phyloP scores from a whole-genome alignment of 2,888 invertebrate species.

The Trissolcus brochymenae region DNA sequence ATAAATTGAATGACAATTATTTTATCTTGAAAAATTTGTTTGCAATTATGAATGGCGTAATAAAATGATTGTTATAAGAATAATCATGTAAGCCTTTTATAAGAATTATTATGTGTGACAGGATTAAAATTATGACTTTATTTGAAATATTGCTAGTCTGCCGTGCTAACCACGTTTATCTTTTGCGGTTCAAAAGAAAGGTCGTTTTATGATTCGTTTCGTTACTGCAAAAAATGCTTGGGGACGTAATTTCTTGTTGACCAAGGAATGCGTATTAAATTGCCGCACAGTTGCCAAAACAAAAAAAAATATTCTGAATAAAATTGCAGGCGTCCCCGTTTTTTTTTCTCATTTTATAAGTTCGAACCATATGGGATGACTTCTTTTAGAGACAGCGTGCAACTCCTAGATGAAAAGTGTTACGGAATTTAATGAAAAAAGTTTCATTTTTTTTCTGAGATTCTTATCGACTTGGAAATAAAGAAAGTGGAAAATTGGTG shows the following conservation, averaged over 20 bases:
- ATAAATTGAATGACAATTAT: neutral
- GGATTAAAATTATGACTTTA: constrained; percentile 53
- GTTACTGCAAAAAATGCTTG: constrained; percentile 19
- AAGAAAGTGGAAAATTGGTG: constrained; percentile 1
- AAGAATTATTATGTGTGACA: too few relatives aligned
- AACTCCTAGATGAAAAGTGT: too few relatives aligned
- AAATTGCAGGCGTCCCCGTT: neutral
- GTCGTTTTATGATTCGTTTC: constrained; percentile 6
- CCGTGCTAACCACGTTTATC: neutral
- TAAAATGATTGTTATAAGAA: too few relatives aligned
- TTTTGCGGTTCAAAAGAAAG: constrained; percentile 3
- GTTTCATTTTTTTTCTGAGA: too few relatives aligned
- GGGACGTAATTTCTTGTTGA: constrained; percentile 36
- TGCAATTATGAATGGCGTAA: constrained; percentile 1
- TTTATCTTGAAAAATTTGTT: neutral
- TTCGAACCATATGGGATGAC: too few relatives aligned
- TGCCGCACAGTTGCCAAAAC: constrained; percentile 28
- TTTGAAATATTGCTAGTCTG: constrained; percentile 24
- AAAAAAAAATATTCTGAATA: constrained; percentile 8
- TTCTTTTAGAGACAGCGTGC: too few relatives aligned
- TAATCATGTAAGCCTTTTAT: too few relatives aligned
- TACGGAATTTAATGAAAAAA: too few relatives aligned
- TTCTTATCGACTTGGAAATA: too few relatives aligned
- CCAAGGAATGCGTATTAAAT: constrained; percentile 16
- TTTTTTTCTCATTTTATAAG: too few relatives aligned